A percentile compares a stretch with the other conserved stretches of the same genome.
Evolutionary conservation across 2,113 vertebrate genomes (phyloP).

Genomic region (Coryphaenoides rupestris): DNA sequence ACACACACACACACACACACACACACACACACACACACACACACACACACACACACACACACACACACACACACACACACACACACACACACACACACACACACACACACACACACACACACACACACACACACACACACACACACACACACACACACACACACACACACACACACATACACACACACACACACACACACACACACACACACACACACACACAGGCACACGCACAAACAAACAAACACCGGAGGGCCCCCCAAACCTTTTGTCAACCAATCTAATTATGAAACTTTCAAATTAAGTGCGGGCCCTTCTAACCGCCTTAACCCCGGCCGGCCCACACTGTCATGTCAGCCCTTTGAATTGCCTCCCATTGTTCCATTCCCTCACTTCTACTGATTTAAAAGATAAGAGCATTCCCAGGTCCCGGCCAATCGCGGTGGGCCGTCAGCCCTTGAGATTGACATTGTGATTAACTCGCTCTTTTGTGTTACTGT

Average conservation of each 20-base stretch:
- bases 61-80: too few species aligned
- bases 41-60: slow-evolving; percentile 3
- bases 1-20: neutral
- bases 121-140: too few species aligned
- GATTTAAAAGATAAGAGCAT: slow-evolving; percentile 42
- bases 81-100: too few species aligned
- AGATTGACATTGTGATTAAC: slow-evolving; percentile 47
- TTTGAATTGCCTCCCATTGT: slow-evolving; percentile 31
- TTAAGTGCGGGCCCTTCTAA: slow-evolving; percentile 46
- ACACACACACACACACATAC: too few species aligned
- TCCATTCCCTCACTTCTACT: slow-evolving; percentile 48
- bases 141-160: too few species aligned
- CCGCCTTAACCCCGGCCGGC: slow-evolving; percentile 46
- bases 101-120: too few species aligned
- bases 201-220: too few species aligned
- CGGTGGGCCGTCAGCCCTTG: slow-evolving; percentile 25
- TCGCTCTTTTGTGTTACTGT: slow-evolving; percentile 38
- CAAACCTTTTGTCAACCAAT: slow-evolving; percentile 37
- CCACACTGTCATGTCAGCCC: slow-evolving; percentile 30
- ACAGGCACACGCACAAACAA: too few species aligned
- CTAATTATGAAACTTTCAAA: slow-evolving; percentile 55
- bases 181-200: too few species aligned
- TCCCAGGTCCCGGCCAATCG: slow-evolving; percentile 34
- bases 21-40: slow-evolving; percentile 12
- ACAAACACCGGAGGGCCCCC: neutral